phyloP scores from a whole-genome alignment of 2,113 vertebrate species.

The Percopsis transmontana region DNA sequence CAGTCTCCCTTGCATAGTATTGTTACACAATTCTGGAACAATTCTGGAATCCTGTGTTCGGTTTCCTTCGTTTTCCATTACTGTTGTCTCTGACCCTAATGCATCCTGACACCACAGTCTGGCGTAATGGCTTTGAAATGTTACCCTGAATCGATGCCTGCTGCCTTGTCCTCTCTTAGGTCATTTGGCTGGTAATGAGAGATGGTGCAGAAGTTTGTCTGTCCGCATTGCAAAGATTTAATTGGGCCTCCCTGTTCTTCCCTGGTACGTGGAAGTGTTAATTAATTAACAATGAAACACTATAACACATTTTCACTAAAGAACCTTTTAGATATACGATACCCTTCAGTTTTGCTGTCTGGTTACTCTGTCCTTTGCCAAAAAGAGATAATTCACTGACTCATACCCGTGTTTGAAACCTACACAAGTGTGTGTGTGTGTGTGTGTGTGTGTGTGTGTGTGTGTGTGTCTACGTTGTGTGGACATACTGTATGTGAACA shows the following conservation, averaged over 20 bases:
- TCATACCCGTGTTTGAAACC: constrained; percentile 1
- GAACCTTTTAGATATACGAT: constrained; percentile 50
- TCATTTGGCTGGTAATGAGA: constrained; percentile 75
- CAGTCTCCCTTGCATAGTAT: constrained; percentile 7
- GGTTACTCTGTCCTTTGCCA: constrained; percentile 26
- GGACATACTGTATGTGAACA: constrained; percentile 20
- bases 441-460: too few species aligned
- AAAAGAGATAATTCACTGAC: constrained; percentile 15
- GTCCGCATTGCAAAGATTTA: constrained; percentile 44
- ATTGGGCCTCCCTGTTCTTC: constrained; percentile 61
- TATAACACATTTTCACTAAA: constrained; percentile 50
- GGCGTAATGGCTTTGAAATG: constrained; percentile 70
- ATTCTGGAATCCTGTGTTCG: constrained; percentile 34
- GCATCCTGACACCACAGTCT: constrained; percentile 62
- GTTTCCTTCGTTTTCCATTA: constrained; percentile 49
- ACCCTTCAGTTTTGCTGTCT: constrained; percentile 19
- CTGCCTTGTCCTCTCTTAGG: constrained; percentile 68
- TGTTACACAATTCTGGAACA: constrained; percentile 21
- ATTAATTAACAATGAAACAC: constrained; percentile 70
- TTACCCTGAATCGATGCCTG: constrained; percentile 69
- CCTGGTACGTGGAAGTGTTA: constrained; percentile 35
- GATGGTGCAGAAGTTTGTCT: constrained; percentile 50
- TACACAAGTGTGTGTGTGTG: not conserved
- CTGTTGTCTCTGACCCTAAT: constrained; percentile 53
- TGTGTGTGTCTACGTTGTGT: not conserved